Evolutionary conservation across 2,888 invertebrate genomes (phyloP).

Genomic region (Geophilus truncorum): DNA sequence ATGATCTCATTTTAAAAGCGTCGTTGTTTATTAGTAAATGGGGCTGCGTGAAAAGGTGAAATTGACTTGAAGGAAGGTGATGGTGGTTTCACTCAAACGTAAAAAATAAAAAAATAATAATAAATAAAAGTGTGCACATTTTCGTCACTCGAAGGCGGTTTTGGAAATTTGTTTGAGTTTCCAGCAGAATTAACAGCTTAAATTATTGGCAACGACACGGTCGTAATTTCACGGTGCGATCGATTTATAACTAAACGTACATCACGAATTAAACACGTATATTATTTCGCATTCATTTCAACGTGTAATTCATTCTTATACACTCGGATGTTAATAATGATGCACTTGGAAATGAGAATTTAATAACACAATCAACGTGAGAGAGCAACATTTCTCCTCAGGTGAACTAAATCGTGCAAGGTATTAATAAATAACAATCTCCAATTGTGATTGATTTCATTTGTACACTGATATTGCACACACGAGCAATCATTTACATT

Average conservation of each 20-base stretch:
- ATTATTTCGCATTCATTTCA: slow-evolving; percentile 16
- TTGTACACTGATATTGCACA: too few relatives aligned
- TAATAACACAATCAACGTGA: not conserved
- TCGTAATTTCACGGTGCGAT: not conserved
- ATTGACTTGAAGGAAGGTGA: not conserved
- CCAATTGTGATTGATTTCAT: too few relatives aligned
- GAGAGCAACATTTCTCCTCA: too few relatives aligned
- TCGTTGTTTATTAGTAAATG: not conserved
- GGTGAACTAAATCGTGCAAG: too few relatives aligned
- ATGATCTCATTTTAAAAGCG: not conserved
- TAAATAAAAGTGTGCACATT: too few relatives aligned
- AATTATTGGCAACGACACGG: not conserved
- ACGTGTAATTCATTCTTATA: not conserved
- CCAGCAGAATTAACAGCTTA: not conserved
- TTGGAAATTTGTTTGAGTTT: not conserved
- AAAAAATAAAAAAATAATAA: too few relatives aligned
- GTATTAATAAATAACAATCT: too few relatives aligned
- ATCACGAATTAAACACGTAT: slow-evolving; percentile 8
- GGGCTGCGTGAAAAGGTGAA: not conserved
- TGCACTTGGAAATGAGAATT: not conserved
- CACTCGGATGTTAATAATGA: not conserved
- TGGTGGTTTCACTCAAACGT: not conserved
- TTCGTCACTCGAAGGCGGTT: too few relatives aligned
- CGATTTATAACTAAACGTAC: not conserved
- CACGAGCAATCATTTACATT: too few relatives aligned